Conservation (phyloP, 2,888 invertebrate genomes). For the Rhopalosiphum nymphaeae region DNA sequence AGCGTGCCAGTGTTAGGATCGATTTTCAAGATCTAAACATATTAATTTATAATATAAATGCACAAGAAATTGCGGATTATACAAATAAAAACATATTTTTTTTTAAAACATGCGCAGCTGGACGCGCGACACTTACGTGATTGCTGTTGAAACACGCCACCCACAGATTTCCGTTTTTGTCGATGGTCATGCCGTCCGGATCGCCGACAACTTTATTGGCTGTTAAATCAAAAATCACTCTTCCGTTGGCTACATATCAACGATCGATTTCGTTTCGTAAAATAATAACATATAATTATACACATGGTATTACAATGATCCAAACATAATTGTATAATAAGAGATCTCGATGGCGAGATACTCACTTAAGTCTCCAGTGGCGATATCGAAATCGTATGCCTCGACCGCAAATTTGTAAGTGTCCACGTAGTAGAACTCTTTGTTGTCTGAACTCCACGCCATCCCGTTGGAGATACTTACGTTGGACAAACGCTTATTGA, state of each 20-base stretch:
- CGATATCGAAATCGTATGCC: conserved; percentile 82
- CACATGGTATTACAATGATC: not conserved
- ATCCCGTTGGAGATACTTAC: conserved; percentile 83
- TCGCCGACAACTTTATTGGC: conserved; percentile 70
- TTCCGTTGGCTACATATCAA: conserved; percentile 74
- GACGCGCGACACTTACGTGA: conserved; percentile 71
- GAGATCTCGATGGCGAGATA: too few species aligned
- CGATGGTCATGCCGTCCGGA: conserved; percentile 72
- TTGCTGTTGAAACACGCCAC: conserved; percentile 78
- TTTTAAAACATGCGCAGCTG: not conserved
- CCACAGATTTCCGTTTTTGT: conserved; percentile 73
- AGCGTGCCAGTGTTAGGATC: conserved; percentile 74
- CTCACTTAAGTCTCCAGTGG: conserved; percentile 66
- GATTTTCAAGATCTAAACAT: conserved; percentile 72
- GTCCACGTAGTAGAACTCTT: conserved; percentile 76
- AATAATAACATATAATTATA: not conserved
- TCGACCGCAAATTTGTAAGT: conserved; percentile 71
- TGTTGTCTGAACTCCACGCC: conserved; percentile 79
- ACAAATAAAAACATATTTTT: not conserved
- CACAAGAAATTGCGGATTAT: not conserved
- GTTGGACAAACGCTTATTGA: conserved; percentile 69
- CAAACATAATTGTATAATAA: not conserved
- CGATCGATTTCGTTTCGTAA: not conserved
- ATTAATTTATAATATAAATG: not conserved
- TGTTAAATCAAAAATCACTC: conserved; percentile 74